phyloP scores from a whole-genome alignment of 1,140 invertebrate species.

The Tyrophagus putrescentiae region DNA sequence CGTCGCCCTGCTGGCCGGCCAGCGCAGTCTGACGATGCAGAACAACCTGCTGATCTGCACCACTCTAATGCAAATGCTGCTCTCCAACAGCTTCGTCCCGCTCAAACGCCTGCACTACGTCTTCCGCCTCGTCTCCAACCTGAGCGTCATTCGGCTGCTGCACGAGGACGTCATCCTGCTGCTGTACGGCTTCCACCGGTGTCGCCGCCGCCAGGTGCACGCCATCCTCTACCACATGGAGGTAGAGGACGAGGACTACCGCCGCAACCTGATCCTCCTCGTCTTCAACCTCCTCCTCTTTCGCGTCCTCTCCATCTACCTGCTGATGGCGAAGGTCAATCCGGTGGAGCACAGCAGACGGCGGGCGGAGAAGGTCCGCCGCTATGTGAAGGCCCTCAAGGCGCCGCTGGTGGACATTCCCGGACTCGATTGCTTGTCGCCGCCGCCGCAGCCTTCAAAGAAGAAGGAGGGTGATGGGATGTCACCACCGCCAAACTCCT shows the following conservation, averaged over 20 bases:
- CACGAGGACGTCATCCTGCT: slow-evolving; percentile 6
- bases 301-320: not conserved
- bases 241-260: not conserved
- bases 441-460: too few species aligned
- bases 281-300: slow-evolving; percentile 3
- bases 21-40: not conserved
- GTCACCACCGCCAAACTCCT: too few species aligned
- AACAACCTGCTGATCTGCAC: not conserved
- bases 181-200: slow-evolving; percentile 15
- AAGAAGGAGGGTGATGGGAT: too few species aligned
- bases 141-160: not conserved
- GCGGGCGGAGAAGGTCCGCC: too few species aligned
- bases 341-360: not conserved
- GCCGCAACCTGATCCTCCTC: not conserved
- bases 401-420: too few species aligned
- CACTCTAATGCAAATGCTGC: too few species aligned
- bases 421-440: too few species aligned
- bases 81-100: not conserved
- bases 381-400: too few species aligned
- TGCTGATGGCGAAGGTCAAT: not conserved
- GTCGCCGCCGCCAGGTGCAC: not conserved
- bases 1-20: not conserved
- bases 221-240: not conserved
- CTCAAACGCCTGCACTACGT: not conserved
- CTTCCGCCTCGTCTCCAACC: not conserved